Evolutionary conservation across 2,113 vertebrate genomes (phyloP).

Genomic region (Neodontobutis hainanensis): DNA sequence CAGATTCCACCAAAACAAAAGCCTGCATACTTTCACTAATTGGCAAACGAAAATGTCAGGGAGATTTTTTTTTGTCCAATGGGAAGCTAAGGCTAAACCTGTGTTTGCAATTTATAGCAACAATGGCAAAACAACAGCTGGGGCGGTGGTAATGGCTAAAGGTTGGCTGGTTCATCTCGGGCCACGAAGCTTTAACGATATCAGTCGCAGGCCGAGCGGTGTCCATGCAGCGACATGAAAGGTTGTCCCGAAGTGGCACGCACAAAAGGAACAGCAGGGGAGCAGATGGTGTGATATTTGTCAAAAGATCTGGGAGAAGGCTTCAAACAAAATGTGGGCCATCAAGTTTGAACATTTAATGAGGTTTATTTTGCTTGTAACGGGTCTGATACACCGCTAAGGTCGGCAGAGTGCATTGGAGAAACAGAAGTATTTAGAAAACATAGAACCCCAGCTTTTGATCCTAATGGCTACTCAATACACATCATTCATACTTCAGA

Average conservation of each 20-base stretch:
- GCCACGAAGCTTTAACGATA: slow-evolving; percentile 51
- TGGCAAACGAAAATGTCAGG: slow-evolving; percentile 10
- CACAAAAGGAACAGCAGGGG: slow-evolving; percentile 57
- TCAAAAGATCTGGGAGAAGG: slow-evolving; percentile 32
- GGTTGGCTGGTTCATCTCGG: slow-evolving; percentile 57
- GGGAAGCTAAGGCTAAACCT: slow-evolving; percentile 21
- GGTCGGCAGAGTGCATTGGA: not conserved
- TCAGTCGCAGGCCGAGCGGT: slow-evolving; percentile 24
- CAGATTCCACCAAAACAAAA: slow-evolving; percentile 14
- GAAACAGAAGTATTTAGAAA: not conserved
- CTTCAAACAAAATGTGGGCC: slow-evolving; percentile 26
- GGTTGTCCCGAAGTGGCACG: slow-evolving; percentile 42
- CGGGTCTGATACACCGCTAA: not conserved
- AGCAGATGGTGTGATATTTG: slow-evolving; percentile 59
- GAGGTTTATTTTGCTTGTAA: not conserved
- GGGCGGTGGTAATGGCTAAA: slow-evolving; percentile 17
- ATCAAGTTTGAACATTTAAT: slow-evolving; percentile 41
- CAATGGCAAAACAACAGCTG: slow-evolving; percentile 56
- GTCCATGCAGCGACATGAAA: slow-evolving; percentile 45
- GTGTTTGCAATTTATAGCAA: slow-evolving; percentile 38
- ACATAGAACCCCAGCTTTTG: not conserved
- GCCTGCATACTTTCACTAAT: slow-evolving; percentile 18
- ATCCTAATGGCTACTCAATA: too few species aligned
- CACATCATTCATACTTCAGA: too few species aligned
- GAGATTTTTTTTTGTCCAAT: slow-evolving; percentile 11